Evolutionary conservation across 2,797 vertebrate genomes (phyloP).

Genomic region (Xiphophorus birchmanni): DNA sequence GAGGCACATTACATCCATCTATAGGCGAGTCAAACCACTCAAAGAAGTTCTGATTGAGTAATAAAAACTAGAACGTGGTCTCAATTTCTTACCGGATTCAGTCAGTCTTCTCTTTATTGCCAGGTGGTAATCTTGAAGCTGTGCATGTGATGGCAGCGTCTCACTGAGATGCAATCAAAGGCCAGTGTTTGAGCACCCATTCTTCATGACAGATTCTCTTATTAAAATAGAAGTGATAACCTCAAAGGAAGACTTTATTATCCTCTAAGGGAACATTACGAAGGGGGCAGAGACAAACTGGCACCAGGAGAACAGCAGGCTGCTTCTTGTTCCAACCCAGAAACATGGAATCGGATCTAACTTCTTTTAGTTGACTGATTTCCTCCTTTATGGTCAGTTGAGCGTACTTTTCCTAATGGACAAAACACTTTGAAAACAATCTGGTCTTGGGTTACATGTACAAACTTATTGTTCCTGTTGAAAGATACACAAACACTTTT

Average conservation of each 20-base stretch:
- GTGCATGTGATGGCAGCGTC: slow-evolving; percentile 6
- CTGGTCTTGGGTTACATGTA: neutral
- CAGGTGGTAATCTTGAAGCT: slow-evolving; percentile 10
- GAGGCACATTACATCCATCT: slow-evolving; percentile 16
- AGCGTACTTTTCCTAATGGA: slow-evolving; percentile 3
- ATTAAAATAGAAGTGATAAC: slow-evolving; percentile 42
- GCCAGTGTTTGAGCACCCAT: slow-evolving; percentile 18
- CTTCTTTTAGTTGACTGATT: slow-evolving; percentile 11
- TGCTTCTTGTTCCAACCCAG: slow-evolving; percentile 15
- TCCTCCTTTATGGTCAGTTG: slow-evolving; percentile 8
- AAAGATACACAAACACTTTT: neutral
- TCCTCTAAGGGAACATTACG: slow-evolving; percentile 39
- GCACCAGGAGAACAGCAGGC: slow-evolving; percentile 17
- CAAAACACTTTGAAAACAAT: neutral
- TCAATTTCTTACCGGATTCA: slow-evolving; percentile 14
- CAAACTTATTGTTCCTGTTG: neutral
- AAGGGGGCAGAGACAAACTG: slow-evolving; percentile 4
- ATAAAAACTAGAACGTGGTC: neutral
- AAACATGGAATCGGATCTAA: slow-evolving; percentile 14
- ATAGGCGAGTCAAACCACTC: neutral
- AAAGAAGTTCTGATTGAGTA: neutral
- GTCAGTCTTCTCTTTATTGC: slow-evolving; percentile 12
- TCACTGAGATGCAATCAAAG: neutral
- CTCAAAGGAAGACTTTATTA: slow-evolving; percentile 18
- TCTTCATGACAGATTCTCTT: slow-evolving; percentile 21